Evolutionary conservation across 2,888 invertebrate genomes (phyloP), one percentile per base, ranked within the genome.

Genomic region (Cephonodes hylas): DNA sequence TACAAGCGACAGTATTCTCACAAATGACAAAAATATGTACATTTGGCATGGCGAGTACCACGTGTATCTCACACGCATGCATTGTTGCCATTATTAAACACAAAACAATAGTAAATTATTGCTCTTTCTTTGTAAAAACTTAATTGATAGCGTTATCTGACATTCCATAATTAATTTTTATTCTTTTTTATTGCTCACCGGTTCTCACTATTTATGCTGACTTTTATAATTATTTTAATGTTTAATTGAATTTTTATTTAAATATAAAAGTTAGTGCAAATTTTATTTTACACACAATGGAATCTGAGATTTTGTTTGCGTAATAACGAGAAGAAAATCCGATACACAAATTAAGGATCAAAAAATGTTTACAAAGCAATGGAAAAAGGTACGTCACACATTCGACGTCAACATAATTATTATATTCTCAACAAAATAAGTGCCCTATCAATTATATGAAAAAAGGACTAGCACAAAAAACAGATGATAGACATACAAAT

Each of bases 401-500:
- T 38, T 38, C n/a, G n/a, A n/a, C n/a, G n/a, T n/a, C 3, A n/a
- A 38, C n/a, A n/a, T 5, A 8, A 38, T 53, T 31, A 10, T 5
- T 31, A 10, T 5, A 18, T 53, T 31, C 18, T 18, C 20, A 44
- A 59, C 27, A 60, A 60, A 34, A 60, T 4, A 22, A 27, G 42
- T 10, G 23, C 23, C 23, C 42, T 25, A 60, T 42, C 25, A 53
- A 25, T 20, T 13, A 38, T 13, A 44, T 42, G 42, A 58, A 60
- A 60, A 60, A 60, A 38, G 60, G 42, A 18, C 18, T 18, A 22
- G 22, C 0, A 46, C n/a, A 48, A 60, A 60, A 60, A 60, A 38
- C 42, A 42, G 25, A 60, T 48, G 38, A 60, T 60, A 48, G 60
- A 38, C 22, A 45, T 23, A 48, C 13, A 53, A 60, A 60, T 45